Evolutionary conservation across 2,113 vertebrate species (phyloP), one percentile per base, ranked within the genome.

Genomic region (Sakesphorus luctuosus): DNA sequence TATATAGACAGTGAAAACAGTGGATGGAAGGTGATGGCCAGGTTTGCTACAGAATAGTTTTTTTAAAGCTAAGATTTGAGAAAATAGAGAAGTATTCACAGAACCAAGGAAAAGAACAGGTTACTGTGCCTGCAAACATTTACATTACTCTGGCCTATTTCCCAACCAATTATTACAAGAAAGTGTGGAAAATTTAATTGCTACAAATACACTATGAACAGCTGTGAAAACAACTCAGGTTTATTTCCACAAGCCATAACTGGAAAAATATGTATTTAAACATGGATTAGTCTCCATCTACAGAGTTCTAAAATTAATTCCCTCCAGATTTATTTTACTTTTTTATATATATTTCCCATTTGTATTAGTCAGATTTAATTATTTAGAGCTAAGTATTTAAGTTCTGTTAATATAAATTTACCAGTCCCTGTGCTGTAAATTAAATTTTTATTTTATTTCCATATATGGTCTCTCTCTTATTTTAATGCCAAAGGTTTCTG

Each of bases 371-470:
- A 23, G 24, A 86, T 72, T 86, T 38, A 82, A 79, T 90, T 91
- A 92, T 76, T 93, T 89, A 94, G 50, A 89, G 69, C 21, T 55
- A 85, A 58, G 38, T 44, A 59, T 94, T 92, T 87, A 83, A 52
- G 46, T 89, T 94, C 59, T 53, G 26, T 81, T 92, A 90, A 49
- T 80, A 87, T 56, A 77, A 92, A 86, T 44, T 81, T 90, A 49
- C 11, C 25, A 84, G 66, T 56, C 26, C 28, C 13, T 1, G 1
- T 52, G 66, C 36, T 76, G 52, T 87, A 89, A 83, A 89, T 89
- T 89, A 80, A 38, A 40, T 83, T 85, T 96, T 88, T 29, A 84
- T 86, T 93, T 94, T 88, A 84, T 93, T 95, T 91, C n/a, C 92
- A 71, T 63, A 77, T 88, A 85, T 85, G 49, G 47, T 80, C 72